A percentile compares a stretch with the other conserved stretches of the same genome.
Evolutionary conservation across 2,888 invertebrate genomes (phyloP).

Genomic region (Parasteatoda lunata): DNA sequence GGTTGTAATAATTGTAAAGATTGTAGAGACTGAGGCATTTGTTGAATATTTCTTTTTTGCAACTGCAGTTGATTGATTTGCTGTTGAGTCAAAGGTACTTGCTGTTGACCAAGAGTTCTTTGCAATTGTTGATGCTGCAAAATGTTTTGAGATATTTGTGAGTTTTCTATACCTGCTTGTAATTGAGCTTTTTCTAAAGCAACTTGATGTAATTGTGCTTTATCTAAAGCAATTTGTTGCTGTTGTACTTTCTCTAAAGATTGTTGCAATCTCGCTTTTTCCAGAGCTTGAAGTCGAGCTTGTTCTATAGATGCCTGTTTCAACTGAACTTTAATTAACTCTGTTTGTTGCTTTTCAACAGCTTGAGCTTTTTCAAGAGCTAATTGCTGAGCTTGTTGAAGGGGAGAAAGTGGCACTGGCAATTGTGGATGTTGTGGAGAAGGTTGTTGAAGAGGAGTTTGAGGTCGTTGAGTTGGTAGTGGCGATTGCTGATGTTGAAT

Average conservation of each 20-base stretch:
- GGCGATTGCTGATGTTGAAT: conserved; percentile 53
- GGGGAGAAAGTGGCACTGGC: conserved; percentile 45
- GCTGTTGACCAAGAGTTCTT: conserved; percentile 32
- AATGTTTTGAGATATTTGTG: conserved; percentile 43
- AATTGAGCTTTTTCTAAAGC: conserved; percentile 46
- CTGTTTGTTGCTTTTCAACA: conserved; percentile 54
- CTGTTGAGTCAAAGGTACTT: conserved; percentile 42
- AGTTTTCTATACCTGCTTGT: conserved; percentile 33
- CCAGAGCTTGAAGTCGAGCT: conserved; percentile 36
- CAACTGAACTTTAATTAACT: conserved; percentile 57
- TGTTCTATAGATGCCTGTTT: conserved; percentile 55
- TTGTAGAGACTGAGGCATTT: conserved; percentile 13
- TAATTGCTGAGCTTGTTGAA: conserved; percentile 58
- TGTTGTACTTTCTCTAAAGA: conserved; percentile 42
- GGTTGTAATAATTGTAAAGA: conserved; percentile 34
- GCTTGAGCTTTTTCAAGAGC: conserved; percentile 49
- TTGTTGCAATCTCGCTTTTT: conserved; percentile 42
- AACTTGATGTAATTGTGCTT: conserved; percentile 20
- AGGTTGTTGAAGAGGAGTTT: conserved; percentile 52
- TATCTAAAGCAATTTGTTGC: conserved; percentile 21
- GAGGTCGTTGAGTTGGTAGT: conserved; percentile 53
- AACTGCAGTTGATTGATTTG: conserved; percentile 57
- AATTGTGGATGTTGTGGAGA: conserved; percentile 40
- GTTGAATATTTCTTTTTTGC: conserved; percentile 34
- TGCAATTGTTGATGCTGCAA: conserved; percentile 30